These are phyloP conservation scores for Myotis brandtii DNA, from an alignment of 2,113 vertebrate species.

Conservation along the genomic window DNA sequence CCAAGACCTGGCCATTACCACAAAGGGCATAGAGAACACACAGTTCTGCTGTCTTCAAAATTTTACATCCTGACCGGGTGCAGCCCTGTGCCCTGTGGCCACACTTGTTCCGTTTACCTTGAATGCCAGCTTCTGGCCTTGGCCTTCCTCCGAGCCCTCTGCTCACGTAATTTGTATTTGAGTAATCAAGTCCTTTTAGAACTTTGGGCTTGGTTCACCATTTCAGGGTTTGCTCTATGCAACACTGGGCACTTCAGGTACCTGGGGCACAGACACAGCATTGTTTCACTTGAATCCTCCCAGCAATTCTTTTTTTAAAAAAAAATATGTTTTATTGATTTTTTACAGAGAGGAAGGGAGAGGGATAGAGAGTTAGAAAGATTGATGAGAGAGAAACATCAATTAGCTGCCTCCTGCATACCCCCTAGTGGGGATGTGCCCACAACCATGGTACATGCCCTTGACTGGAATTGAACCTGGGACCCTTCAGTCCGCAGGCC, in stretches of 20 bases:
- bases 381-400: too few species aligned
- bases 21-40: background rate
- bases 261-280: background rate
- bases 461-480: too few species aligned
- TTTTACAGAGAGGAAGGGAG: too few species aligned
- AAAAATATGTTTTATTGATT: too few species aligned
- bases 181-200: background rate
- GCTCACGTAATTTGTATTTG: slow-evolving; percentile 53
- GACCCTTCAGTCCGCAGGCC: too few species aligned
- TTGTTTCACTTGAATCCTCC: background rate
- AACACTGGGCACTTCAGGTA: background rate
- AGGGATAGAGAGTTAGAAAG: too few species aligned
- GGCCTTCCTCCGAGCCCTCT: background rate
- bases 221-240: background rate
- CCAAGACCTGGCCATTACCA: background rate
- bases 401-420: too few species aligned
- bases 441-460: too few species aligned
- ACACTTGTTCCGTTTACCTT: background rate
- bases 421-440: too few species aligned
- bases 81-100: background rate
- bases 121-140: background rate
- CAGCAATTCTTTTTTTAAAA: background rate
- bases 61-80: background rate
- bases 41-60: background rate
- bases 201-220: background rate